Percentiles rank a stretch among this genome's conserved stretches.
These are phyloP conservation scores for Xestobium rufovillosum DNA, from an alignment of 2,888 invertebrate genomes.

Conservation along the genomic window DNA sequence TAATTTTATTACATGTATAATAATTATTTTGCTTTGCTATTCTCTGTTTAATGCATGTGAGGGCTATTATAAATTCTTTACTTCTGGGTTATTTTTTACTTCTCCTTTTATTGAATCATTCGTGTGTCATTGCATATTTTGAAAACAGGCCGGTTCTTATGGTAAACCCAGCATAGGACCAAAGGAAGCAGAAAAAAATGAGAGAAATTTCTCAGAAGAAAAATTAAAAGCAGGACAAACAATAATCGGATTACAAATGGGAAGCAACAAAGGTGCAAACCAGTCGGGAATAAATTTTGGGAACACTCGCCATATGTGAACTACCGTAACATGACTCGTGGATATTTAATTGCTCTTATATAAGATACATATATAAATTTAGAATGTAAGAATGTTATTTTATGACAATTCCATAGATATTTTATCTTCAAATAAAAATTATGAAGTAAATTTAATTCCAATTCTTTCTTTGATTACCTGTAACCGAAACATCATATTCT, in stretches of 20 bases:
- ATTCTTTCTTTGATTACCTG: no score
- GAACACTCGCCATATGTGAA: conserved; percentile 95
- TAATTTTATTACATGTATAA: no score
- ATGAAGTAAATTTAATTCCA: no score
- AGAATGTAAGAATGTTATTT: no score
- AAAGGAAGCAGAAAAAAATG: conserved; percentile 93
- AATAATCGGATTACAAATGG: conserved; percentile 92
- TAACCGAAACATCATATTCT: no score
- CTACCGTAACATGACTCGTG: no score
- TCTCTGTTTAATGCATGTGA: no score
- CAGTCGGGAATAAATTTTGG: conserved; percentile 96
- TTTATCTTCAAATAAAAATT: no score
- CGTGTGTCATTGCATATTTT: conserved; percentile 31
- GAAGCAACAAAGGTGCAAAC: conserved; percentile 95
- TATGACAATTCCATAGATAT: no score
- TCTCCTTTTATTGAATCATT: conserved; percentile 3
- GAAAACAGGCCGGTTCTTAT: conserved; percentile 72
- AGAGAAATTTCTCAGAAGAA: conserved; percentile 88
- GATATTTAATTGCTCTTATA: no score
- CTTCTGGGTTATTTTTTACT: conserved; percentile 17
- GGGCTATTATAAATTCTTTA: conserved; percentile 1
- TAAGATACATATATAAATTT: no score
- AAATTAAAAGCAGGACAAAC: conserved; percentile 88
- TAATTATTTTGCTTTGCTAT: no score
- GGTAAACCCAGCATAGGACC: conserved; percentile 90